A percentile compares a stretch with the other conserved stretches of the same genome.
These are phyloP conservation scores for Gastracanthus pulcherrimus DNA, from an alignment of 2,888 invertebrate genomes.

Conservation along the genomic window DNA sequence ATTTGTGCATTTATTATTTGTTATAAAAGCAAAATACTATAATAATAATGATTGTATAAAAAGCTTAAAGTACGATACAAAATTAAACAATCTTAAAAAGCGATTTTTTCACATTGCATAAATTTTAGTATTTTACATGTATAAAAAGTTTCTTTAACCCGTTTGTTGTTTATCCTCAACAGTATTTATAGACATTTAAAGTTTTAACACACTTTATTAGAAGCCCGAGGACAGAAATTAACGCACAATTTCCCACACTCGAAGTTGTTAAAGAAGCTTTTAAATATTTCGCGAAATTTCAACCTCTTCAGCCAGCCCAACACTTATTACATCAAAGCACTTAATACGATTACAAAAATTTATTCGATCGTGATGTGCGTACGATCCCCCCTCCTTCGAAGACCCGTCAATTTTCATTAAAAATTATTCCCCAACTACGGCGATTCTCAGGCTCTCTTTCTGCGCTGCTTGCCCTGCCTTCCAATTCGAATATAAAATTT, in stretches of 20 bases:
- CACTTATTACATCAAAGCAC: slow-evolving; percentile 27
- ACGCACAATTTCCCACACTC: slow-evolving; percentile 14
- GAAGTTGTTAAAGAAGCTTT: neutral
- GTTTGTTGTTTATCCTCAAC: neutral
- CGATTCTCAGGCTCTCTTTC: slow-evolving; percentile 38
- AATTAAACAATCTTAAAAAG: no score
- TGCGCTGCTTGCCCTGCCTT: no score
- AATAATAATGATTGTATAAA: no score
- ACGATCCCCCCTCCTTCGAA: no score
- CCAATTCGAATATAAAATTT: no score
- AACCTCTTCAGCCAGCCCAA: neutral
- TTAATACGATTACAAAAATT: slow-evolving; percentile 11
- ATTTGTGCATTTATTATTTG: no score
- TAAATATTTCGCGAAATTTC: neutral
- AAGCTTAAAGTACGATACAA: no score
- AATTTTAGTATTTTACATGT: no score
- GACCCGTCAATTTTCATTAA: slow-evolving; percentile 51
- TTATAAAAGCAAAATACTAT: no score
- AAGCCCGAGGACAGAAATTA: neutral
- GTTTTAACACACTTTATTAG: neutral
- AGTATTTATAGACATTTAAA: slow-evolving; percentile 12
- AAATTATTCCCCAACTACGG: slow-evolving; percentile 40
- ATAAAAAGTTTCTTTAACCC: no score
- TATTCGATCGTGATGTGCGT: no score
- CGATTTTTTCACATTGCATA: no score